Evolutionary conservation across 2,888 invertebrate genomes (phyloP).

Genomic region (Acleris holmiana): DNA sequence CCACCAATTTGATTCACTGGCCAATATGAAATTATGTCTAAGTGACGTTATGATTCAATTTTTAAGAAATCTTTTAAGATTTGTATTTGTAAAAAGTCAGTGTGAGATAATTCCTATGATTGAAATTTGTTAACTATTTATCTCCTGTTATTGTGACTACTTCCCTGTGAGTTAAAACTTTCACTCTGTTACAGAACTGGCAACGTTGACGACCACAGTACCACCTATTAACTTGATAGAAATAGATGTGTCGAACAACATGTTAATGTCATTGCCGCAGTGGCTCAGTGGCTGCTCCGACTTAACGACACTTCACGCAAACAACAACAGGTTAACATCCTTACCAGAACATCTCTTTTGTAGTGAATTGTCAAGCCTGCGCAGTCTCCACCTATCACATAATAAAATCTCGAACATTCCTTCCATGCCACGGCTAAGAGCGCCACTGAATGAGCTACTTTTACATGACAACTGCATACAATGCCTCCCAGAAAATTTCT

Average conservation of each 20-base stretch:
- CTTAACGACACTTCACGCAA: conserved; percentile 89
- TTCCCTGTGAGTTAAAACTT: not conserved
- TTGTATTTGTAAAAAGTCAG: too few relatives aligned
- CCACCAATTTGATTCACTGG: too few relatives aligned
- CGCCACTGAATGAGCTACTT: conserved; percentile 88
- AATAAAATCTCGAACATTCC: conserved; percentile 90
- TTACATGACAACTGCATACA: conserved; percentile 92
- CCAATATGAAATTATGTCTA: too few relatives aligned
- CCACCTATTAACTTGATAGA: conserved; percentile 89
- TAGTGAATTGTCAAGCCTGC: conserved; percentile 89
- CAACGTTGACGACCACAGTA: conserved; percentile 87
- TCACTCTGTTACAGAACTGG: conserved; percentile 85
- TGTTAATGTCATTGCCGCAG: conserved; percentile 88
- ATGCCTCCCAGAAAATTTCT: conserved; percentile 90
- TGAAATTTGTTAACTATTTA: too few relatives aligned
- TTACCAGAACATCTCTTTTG: conserved; percentile 90
- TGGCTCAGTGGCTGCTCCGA: conserved; percentile 91
- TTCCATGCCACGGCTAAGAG: conserved; percentile 85
- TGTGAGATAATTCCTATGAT: too few relatives aligned
- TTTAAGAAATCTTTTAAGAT: too few relatives aligned
- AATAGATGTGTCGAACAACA: conserved; percentile 92
- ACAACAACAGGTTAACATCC: conserved; percentile 88
- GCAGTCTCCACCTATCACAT: conserved; percentile 90
- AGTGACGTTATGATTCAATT: too few relatives aligned
- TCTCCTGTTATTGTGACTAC: too few relatives aligned